Percentiles rank a stretch among this genome's conserved stretches.
Evolutionary conservation across 2,797 vertebrate species (phyloP).

Genomic region (Eidolon dupreanum): DNA sequence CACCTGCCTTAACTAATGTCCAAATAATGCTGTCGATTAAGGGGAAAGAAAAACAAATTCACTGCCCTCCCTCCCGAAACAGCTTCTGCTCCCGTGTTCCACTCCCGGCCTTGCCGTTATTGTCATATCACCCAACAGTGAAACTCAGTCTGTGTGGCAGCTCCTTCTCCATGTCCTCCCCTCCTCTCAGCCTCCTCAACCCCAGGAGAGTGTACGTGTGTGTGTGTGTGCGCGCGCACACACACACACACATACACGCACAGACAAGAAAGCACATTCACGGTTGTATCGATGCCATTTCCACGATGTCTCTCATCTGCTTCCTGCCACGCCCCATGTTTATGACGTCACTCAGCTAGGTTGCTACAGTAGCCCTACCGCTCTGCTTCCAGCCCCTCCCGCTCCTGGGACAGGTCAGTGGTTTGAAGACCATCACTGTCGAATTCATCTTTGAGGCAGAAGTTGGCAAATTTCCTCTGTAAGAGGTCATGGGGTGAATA

Average conservation of each 20-base stretch:
- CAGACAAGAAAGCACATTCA: too few species aligned
- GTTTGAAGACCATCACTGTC: background rate
- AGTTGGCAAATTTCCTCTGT: background rate
- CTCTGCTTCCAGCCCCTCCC: background rate
- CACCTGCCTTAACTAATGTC: background rate
- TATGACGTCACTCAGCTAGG: background rate
- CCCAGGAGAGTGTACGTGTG: too few species aligned
- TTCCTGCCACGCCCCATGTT: background rate
- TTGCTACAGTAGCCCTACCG: accelerated
- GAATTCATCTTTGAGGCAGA: background rate
- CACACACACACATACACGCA: background rate
- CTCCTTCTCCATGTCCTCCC: background rate
- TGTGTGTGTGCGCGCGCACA: too few species aligned
- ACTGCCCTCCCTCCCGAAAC: background rate
- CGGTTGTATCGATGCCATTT: background rate
- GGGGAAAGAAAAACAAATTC: background rate
- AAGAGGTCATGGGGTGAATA: background rate
- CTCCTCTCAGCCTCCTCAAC: too few species aligned
- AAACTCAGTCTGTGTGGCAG: background rate
- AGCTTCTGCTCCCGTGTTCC: background rate
- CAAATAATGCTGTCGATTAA: background rate
- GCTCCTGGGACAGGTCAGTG: background rate
- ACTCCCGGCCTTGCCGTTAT: accelerated
- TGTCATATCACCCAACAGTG: accelerated
- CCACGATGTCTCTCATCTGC: background rate